phyloP scores from a whole-genome alignment of 1,140 invertebrate genomes.

The Leptopilina clavipes region DNA sequence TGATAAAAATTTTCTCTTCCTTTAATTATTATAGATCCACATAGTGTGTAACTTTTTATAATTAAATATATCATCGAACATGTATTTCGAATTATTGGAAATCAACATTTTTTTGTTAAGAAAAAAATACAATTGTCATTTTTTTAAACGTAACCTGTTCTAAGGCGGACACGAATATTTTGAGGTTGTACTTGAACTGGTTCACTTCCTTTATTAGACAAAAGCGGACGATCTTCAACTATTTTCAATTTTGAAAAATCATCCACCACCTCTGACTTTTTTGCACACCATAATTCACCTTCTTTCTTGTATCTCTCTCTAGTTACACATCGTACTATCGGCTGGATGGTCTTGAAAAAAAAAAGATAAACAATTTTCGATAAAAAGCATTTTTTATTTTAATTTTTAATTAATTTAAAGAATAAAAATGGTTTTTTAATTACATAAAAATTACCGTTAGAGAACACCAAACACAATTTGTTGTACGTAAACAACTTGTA shows the following conservation, averaged over 20 bases:
- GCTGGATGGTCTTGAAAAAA: slow-evolving; percentile 32
- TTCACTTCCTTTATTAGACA: slow-evolving; percentile 46
- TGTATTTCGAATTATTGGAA: no score
- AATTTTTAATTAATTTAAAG: no score
- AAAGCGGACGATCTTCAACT: slow-evolving; percentile 51
- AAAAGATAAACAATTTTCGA: neutral
- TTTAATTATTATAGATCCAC: neutral
- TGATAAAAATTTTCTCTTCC: neutral
- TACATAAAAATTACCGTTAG: slow-evolving; percentile 46
- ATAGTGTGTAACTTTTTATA: no score
- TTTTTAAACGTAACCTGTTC: slow-evolving; percentile 51
- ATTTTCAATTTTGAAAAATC: slow-evolving; percentile 38
- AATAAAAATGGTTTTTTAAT: no score
- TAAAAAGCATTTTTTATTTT: neutral
- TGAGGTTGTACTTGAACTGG: slow-evolving; percentile 63
- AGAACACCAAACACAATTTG: slow-evolving; percentile 64
- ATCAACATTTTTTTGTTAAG: neutral
- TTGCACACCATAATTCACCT: slow-evolving; percentile 55
- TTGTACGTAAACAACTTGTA: slow-evolving; percentile 56
- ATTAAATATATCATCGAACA: no score
- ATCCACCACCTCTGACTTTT: slow-evolving; percentile 44
- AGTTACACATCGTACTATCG: slow-evolving; percentile 54
- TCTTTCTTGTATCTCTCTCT: slow-evolving; percentile 47
- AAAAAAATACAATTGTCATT: slow-evolving; percentile 19
- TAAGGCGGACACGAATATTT: slow-evolving; percentile 51